These are phyloP conservation scores for Australoheros facetus DNA, from an alignment of 2,797 vertebrate genomes.

Conservation along the genomic window DNA sequence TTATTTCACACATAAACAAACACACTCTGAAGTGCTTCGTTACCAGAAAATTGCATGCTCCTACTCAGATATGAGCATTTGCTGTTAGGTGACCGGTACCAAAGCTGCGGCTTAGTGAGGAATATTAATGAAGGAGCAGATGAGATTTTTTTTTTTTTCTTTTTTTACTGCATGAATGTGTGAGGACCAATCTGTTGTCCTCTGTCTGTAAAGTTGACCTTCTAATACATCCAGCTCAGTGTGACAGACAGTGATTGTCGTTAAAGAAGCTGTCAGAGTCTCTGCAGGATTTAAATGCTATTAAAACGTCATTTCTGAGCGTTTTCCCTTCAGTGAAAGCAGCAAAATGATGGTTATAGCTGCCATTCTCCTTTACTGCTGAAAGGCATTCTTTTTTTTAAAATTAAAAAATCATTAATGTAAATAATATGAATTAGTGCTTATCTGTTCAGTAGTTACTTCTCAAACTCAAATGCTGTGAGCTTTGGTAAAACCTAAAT, in stretches of 20 bases:
- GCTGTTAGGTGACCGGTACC: conserved; percentile 13
- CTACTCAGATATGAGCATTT: conserved; percentile 27
- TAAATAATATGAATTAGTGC: neutral
- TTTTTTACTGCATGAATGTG: neutral
- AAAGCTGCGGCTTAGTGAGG: neutral
- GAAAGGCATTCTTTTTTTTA: neutral
- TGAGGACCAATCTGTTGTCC: neutral
- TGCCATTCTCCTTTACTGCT: neutral
- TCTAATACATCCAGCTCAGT: neutral
- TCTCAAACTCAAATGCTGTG: neutral
- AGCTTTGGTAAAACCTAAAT: neutral
- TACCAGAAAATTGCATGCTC: conserved; percentile 10
- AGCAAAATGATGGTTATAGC: neutral
- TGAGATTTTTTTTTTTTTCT: neutral
- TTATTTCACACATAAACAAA: conserved; percentile 24
- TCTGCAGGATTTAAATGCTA: neutral
- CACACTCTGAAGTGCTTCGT: conserved; percentile 20
- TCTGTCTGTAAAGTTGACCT: conserved; percentile 16
- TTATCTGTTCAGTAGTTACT: neutral
- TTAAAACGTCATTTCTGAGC: neutral
- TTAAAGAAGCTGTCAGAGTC: neutral
- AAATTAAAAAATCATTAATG: neutral
- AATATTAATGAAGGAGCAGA: conserved; percentile 16
- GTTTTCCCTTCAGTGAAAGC: neutral
- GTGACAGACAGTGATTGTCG: neutral